Evolutionary conservation across 2,797 vertebrate species (phyloP).

Genomic region (Gadopsis bispinosus): DNA sequence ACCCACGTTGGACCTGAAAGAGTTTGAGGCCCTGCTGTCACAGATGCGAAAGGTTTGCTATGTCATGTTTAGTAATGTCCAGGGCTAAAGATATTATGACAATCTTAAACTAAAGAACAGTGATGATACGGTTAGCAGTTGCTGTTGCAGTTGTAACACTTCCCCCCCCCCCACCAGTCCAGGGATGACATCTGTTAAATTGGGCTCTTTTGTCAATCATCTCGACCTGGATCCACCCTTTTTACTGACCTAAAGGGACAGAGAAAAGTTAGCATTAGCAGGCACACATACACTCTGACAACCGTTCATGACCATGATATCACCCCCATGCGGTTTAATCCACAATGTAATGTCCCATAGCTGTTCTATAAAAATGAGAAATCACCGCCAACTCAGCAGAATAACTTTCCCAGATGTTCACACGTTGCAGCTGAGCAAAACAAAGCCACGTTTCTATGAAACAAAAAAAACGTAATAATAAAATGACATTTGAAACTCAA

Average conservation of each 20-base stretch:
- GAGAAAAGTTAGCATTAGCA: conserved; percentile 28
- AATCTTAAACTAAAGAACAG: not conserved
- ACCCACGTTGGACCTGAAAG: conserved; percentile 93
- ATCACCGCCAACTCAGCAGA: conserved; percentile 47
- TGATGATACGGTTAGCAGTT: not conserved
- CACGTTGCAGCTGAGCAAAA: conserved; percentile 46
- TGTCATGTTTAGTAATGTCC: conserved; percentile 7
- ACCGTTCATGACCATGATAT: conserved; percentile 61
- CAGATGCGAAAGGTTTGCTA: conserved; percentile 95
- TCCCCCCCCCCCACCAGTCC: not conserved
- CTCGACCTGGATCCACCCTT: not conserved
- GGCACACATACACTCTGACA: conserved; percentile 25
- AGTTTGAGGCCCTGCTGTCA: conserved; percentile 94
- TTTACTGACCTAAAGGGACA: conserved; percentile 1
- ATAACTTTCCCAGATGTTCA: conserved; percentile 71
- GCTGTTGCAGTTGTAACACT: not conserved
- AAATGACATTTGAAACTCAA: not conserved
- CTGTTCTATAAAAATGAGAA: conserved; percentile 55
- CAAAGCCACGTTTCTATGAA: conserved; percentile 46
- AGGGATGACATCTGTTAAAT: conserved; percentile 20
- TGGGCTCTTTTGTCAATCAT: conserved; percentile 8
- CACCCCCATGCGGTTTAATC: conserved; percentile 64
- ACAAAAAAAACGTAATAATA: conserved; percentile 8
- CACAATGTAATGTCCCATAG: conserved; percentile 45
- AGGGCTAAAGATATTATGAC: not conserved